A percentile compares a stretch with the other conserved stretches of the same genome.
These are phyloP conservation scores for Cabera pusaria DNA, from an alignment of 2,888 invertebrate species.

Conservation along the genomic window DNA sequence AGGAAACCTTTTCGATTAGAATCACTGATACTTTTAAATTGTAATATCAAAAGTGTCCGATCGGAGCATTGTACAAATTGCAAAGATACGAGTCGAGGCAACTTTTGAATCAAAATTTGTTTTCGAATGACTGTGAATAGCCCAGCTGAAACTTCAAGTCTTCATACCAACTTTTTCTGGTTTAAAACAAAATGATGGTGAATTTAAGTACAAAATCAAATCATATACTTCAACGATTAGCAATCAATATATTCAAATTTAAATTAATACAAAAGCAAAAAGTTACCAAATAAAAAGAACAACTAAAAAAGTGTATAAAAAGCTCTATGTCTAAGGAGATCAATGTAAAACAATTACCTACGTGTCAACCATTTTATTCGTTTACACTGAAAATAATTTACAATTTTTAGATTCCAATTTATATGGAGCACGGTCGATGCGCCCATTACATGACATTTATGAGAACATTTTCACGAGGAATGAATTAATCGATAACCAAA, in stretches of 20 bases:
- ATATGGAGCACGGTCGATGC: slow-evolving; percentile 18
- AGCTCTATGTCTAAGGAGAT: slow-evolving; percentile 30
- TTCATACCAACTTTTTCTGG: too few relatives aligned
- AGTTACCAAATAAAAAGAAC: slow-evolving; percentile 19
- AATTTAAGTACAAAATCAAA: too few relatives aligned
- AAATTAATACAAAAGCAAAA: slow-evolving; percentile 31
- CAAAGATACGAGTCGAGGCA: too few relatives aligned
- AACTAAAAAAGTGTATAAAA: slow-evolving; percentile 38
- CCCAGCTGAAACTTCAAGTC: too few relatives aligned
- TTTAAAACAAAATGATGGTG: too few relatives aligned
- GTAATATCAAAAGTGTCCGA: too few relatives aligned
- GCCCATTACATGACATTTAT: slow-evolving; percentile 13
- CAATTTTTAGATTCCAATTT: slow-evolving; percentile 30
- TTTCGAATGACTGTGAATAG: too few relatives aligned
- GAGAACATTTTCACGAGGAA: slow-evolving; percentile 30
- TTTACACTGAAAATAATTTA: slow-evolving; percentile 55
- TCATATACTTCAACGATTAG: too few relatives aligned
- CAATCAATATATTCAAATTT: slow-evolving; percentile 33
- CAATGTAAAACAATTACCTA: slow-evolving; percentile 42
- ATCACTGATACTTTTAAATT: too few relatives aligned
- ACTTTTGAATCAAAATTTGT: too few relatives aligned
- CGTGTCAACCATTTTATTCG: slow-evolving; percentile 46
- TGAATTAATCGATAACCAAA: slow-evolving; percentile 35
- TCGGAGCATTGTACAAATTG: too few relatives aligned
- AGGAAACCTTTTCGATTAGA: too few relatives aligned